Base-by-base conservation (phyloP, 2,888 invertebrate genomes). In the Sussaba pulchella region DNA sequence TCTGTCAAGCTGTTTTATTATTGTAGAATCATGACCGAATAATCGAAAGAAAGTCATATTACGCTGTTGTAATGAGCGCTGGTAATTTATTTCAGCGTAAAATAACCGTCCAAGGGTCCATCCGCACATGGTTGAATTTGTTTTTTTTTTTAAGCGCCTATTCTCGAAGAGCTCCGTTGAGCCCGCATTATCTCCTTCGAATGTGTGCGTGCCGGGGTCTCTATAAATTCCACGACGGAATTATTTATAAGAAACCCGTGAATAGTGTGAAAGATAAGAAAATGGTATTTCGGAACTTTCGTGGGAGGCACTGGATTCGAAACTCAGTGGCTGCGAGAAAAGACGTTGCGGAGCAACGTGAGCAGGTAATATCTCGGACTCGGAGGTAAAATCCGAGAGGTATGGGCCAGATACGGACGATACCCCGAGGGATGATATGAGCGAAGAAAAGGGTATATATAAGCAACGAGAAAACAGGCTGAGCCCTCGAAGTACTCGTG, bases 171-270 rank as follows among this genome's bases (percentile, higher is more conserved):
- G 57, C n/a, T n/a, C n/a, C n/a, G n/a, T n/a, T n/a, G n/a, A n/a
- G n/a, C n/a, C n/a, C n/a, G 17, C 17, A 19, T 9, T 12, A 66
- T 59, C 71, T 72, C 59, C 24, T 45, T 8, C 26, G 26, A 10
- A 10, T 21, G 26, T 54, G 10, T 41, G 19, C 0, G 24, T 14
- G 26, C n/a, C 10, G 47, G 21, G 5, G 54, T 39, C 78, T 83
- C 83, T 87, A 87, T 90, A 90, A 89, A 90, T 89, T 86, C 85
- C 84, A 88, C 88, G 88, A 84, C n/a, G 87, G 88, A 89, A 88
- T 90, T 89, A 90, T 90, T 88, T 89, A 89, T 87, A 85, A 86
- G 6, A 86, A 73, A 77, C 83, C 83, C 81, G 76, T 50, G 45
- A 71, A 85, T 83, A 78, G 71, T 70, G 84, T 81, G 84, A 74